These are phyloP conservation scores for Neodiprion lecontei DNA, from an alignment of 1,140 invertebrate genomes.

Conservation along the genomic window DNA sequence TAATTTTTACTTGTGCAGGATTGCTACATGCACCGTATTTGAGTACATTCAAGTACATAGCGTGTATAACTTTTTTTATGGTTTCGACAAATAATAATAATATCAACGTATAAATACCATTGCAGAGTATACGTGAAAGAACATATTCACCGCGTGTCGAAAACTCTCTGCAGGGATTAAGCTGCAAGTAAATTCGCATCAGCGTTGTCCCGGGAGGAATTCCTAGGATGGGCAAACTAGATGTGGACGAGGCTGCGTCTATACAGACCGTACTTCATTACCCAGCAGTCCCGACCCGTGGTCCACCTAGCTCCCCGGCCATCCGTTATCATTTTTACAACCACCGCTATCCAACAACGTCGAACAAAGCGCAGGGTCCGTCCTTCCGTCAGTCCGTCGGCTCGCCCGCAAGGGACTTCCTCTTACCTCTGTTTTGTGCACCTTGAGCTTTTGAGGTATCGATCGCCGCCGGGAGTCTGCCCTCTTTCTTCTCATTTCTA, in stretches of 20 bases:
- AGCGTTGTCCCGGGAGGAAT: conserved; percentile 5
- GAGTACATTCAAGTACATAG: too few species aligned
- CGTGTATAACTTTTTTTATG: too few species aligned
- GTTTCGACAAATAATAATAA: too few species aligned
- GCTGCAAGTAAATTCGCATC: background rate
- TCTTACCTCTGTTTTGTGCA: conserved; percentile 5
- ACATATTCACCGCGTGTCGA: too few species aligned
- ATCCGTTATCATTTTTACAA: conserved; percentile 65
- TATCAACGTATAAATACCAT: too few species aligned
- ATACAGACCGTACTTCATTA: conserved; percentile 62
- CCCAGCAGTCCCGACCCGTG: conserved; percentile 52
- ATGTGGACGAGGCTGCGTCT: conserved; percentile 16
- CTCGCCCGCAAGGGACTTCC: conserved; percentile 48
- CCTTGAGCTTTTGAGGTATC: conserved; percentile 5
- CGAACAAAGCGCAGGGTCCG: conserved; percentile 51
- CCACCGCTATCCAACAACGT: conserved; percentile 64
- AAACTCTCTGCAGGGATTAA: background rate
- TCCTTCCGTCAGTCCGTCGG: conserved; percentile 60
- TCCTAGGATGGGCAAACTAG: background rate
- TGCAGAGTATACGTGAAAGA: too few species aligned
- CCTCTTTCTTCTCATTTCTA: background rate
- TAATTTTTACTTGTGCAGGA: too few species aligned
- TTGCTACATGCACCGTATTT: too few species aligned
- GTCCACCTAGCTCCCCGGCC: conserved; percentile 55
- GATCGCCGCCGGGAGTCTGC: background rate